Conservation (phyloP, 2,888 invertebrate species). For the Pharmacophagus antenor region DNA sequence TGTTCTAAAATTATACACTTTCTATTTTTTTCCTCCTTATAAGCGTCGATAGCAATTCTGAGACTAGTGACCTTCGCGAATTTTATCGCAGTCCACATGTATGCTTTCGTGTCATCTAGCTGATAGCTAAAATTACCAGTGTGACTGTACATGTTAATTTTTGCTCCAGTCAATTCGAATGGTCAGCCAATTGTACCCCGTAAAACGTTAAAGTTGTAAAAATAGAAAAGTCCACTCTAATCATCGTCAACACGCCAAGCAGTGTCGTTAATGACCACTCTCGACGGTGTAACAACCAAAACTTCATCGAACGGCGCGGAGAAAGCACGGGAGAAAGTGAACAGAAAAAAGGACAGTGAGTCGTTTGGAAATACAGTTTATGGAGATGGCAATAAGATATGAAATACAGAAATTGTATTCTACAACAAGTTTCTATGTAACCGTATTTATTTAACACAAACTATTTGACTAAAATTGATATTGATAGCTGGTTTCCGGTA, state of each 20-base stretch:
- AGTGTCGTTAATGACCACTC: constrained; percentile 28
- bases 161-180: background rate
- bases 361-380: constrained; percentile 16
- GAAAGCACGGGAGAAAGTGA: constrained; percentile 41
- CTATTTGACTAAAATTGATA: background rate
- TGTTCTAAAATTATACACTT: background rate
- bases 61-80: background rate
- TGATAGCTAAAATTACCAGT: background rate
- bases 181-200: background rate
- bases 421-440: background rate
- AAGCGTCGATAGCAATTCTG: background rate
- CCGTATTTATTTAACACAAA: background rate
- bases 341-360: constrained; percentile 36
- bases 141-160: background rate
- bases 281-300: constrained; percentile 32
- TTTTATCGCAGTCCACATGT: background rate
- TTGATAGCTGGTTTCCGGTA: too few relatives aligned
- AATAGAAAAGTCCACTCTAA: constrained; percentile 23
- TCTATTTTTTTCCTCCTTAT: background rate
- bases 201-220: constrained; percentile 3
- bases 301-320: constrained; percentile 38
- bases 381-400: constrained; percentile 6
- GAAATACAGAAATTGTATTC: background rate
- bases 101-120: background rate
- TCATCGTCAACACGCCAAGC: constrained; percentile 14